Evolutionary conservation across 2,113 vertebrate genomes (phyloP).

Genomic region (Microcebus griseorufus): DNA sequence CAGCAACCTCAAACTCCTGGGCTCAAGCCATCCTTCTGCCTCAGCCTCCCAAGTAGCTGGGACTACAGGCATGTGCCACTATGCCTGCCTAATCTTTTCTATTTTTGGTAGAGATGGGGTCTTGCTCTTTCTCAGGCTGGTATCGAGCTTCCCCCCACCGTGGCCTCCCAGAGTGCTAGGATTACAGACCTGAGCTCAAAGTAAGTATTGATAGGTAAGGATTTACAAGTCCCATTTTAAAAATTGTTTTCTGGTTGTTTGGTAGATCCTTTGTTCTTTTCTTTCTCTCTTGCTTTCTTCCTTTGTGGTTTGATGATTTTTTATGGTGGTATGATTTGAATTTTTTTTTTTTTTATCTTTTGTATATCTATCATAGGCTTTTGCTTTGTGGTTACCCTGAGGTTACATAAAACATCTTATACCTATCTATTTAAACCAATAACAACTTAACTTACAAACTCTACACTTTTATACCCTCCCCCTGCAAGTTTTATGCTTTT

Average conservation of each 20-base stretch:
- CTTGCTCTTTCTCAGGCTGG: too few species aligned
- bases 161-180: too few species aligned
- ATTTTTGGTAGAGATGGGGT: too few species aligned
- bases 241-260: not conserved
- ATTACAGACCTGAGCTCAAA: not conserved
- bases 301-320: not conserved
- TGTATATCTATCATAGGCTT: not conserved
- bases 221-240: not conserved
- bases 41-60: too few species aligned
- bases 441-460: not conserved
- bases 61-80: too few species aligned
- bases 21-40: not conserved
- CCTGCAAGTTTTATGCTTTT: not conserved
- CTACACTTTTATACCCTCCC: not conserved
- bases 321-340: not conserved
- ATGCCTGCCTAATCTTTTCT: too few species aligned
- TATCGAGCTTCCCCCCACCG: too few species aligned
- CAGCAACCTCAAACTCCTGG: too few species aligned
- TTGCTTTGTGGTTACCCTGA: not conserved
- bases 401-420: not conserved
- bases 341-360: not conserved
- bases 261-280: not conserved
- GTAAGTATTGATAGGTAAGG: not conserved
- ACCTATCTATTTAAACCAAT: not conserved
- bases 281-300: not conserved